phyloP scores from a whole-genome alignment of 2,113 vertebrate species.

The Dicrurus megarhynchus region DNA sequence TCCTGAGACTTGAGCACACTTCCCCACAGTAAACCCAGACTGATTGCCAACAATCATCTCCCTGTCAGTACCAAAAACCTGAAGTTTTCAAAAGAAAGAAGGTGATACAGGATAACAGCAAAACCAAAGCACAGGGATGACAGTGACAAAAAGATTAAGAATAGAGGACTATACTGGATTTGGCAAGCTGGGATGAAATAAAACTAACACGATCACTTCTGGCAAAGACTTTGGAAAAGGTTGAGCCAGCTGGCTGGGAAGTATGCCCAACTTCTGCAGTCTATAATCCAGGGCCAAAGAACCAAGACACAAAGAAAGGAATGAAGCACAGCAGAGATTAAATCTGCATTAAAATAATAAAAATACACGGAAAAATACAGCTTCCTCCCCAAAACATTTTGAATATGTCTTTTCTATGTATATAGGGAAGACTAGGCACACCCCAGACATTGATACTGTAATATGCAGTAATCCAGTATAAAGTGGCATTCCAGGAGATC shows the following conservation, averaged over 20 bases:
- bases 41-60: neutral
- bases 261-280: neutral
- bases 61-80: neutral
- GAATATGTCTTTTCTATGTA: neutral
- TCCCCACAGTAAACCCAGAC: neutral
- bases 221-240: neutral
- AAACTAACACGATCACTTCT: neutral
- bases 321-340: neutral
- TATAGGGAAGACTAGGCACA: neutral
- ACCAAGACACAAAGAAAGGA: neutral
- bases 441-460: neutral
- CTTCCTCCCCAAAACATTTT: neutral
- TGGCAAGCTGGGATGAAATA: neutral
- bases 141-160: neutral
- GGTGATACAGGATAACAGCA: neutral
- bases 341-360: neutral
- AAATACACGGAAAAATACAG: neutral
- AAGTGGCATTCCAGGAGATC: neutral
- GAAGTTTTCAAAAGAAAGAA: neutral
- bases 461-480: neutral
- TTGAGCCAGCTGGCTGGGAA: neutral
- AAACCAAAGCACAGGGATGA: neutral
- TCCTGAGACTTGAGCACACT: neutral
- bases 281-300: neutral
- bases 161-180: neutral